A percentile compares a stretch with the other conserved stretches of the same genome.
phyloP scores from a whole-genome alignment of 2,888 invertebrate species.

The Diplolepis rosae region DNA sequence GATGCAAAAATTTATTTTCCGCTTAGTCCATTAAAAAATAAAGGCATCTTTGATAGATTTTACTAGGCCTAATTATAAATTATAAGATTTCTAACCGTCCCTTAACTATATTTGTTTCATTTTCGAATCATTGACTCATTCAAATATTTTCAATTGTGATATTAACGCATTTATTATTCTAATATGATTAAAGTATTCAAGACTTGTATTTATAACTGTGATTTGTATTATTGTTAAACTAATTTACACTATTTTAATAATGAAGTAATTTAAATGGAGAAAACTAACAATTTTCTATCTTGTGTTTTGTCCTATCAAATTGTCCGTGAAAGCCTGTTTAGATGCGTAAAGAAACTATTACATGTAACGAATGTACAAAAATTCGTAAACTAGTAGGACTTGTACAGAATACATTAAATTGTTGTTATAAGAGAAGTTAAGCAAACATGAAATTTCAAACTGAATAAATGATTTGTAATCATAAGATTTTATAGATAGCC shows the following conservation, averaged over 20 bases:
- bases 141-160: too few species aligned
- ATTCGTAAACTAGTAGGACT: slow-evolving; percentile 61
- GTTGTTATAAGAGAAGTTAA: slow-evolving; percentile 56
- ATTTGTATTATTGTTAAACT: too few species aligned
- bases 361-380: slow-evolving; percentile 49
- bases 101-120: too few species aligned
- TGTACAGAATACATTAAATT: slow-evolving; percentile 68
- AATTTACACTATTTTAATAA: too few species aligned
- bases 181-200: too few species aligned
- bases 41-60: background rate
- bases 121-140: too few species aligned
- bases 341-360: background rate
- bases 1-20: background rate
- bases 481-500: slow-evolving; percentile 52
- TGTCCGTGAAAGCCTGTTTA: background rate
- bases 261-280: too few species aligned
- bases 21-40: background rate
- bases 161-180: too few species aligned
- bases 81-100: slow-evolving; percentile 15
- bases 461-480: slow-evolving; percentile 49
- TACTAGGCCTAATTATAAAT: background rate
- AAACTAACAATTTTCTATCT: too few species aligned
- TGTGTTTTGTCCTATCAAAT: too few species aligned
- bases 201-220: too few species aligned
- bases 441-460: slow-evolving; percentile 44